These are phyloP conservation scores for Trachops cirrhosus DNA, from an alignment of 2,797 vertebrate genomes.

Conservation along the genomic window DNA sequence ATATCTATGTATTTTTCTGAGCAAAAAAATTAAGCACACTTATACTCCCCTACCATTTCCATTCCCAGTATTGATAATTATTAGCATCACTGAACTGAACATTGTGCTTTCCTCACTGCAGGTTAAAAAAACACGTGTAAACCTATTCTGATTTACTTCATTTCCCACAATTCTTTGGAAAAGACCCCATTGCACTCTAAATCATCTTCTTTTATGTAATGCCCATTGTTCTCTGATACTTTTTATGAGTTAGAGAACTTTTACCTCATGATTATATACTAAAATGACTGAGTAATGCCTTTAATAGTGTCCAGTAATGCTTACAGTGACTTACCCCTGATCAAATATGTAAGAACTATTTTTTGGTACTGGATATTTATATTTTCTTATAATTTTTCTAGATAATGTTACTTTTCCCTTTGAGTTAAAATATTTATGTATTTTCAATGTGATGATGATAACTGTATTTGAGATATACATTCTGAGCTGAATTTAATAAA, in stretches of 20 bases:
- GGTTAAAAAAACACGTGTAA: neutral
- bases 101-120: neutral
- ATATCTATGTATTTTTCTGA: neutral
- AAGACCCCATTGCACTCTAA: neutral
- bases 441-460: neutral
- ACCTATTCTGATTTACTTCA: neutral
- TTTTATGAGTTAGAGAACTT: neutral
- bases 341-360: neutral
- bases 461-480: neutral
- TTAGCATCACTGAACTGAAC: neutral
- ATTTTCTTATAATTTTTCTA: neutral
- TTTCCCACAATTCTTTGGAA: neutral
- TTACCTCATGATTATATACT: neutral
- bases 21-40: neutral
- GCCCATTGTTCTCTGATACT: neutral
- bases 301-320: neutral
- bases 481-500: neutral
- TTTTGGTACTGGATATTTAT: neutral
- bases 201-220: neutral
- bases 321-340: neutral
- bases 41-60: neutral
- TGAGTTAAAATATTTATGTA: neutral
- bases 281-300: neutral
- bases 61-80: neutral
- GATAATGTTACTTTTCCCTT: neutral